These are phyloP conservation scores for Myotis lucifugus DNA, from an alignment of 2,113 vertebrate species.

Conservation along the genomic window DNA sequence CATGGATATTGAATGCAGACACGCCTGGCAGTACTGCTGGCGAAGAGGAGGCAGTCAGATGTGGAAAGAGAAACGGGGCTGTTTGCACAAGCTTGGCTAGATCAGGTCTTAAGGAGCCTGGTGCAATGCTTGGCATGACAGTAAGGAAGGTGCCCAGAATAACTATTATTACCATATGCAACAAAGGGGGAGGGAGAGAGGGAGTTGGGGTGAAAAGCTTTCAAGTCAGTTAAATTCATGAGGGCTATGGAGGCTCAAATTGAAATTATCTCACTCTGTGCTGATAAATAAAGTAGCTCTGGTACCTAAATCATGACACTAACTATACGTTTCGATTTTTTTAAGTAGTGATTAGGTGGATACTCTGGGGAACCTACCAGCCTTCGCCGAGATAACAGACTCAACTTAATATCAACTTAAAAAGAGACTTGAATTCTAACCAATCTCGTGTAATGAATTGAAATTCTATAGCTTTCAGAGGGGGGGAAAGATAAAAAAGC, in stretches of 20 bases:
- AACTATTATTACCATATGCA: slow-evolving; percentile 79
- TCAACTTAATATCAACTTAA: slow-evolving; percentile 95
- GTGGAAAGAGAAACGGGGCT: slow-evolving; percentile 63
- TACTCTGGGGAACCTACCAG: slow-evolving; percentile 91
- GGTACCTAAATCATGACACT: slow-evolving; percentile 91
- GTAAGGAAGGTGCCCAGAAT: slow-evolving; percentile 75
- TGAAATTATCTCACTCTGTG: slow-evolving; percentile 90
- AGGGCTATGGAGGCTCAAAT: slow-evolving; percentile 88
- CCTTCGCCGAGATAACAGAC: slow-evolving; percentile 92
- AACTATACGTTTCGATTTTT: slow-evolving; percentile 92
- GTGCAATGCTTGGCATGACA: slow-evolving; percentile 62
- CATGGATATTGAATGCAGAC: slow-evolving; percentile 80
- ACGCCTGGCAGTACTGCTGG: slow-evolving; percentile 71
- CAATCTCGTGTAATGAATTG: slow-evolving; percentile 95
- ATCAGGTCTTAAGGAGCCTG: slow-evolving; percentile 53
- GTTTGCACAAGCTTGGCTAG: slow-evolving; percentile 62
- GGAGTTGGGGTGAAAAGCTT: slow-evolving; percentile 77
- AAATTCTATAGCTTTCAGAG: slow-evolving; percentile 93
- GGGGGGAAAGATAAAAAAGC: slow-evolving; percentile 83
- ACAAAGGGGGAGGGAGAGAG: slow-evolving; percentile 51
- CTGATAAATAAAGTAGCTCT: slow-evolving; percentile 90
- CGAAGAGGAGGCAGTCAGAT: slow-evolving; percentile 69
- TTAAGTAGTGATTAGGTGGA: slow-evolving; percentile 93
- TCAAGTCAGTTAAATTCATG: slow-evolving; percentile 88
- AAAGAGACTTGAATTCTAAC: slow-evolving; percentile 94